Conservation (phyloP, 2,797 vertebrate genomes). For the Hybognathus amarus region DNA sequence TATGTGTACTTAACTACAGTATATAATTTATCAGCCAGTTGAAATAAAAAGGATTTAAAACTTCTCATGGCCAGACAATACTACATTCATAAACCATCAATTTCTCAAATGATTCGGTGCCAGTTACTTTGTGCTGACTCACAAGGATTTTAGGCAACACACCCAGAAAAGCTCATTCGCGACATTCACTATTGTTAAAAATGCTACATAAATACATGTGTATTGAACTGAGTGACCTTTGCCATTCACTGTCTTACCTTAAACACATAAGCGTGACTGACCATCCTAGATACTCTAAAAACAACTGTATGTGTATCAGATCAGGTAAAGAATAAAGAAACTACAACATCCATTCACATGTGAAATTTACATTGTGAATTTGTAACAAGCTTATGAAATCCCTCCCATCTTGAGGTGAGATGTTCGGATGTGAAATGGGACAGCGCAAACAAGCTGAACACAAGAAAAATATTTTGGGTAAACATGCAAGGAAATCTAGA, state of each 20-base stretch:
- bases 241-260: conserved; percentile 5
- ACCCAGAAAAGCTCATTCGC: neutral
- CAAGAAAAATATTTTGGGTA: conserved; percentile 3
- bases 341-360: neutral
- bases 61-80: conserved; percentile 6
- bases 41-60: neutral
- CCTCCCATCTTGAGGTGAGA: neutral
- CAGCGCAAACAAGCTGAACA: neutral
- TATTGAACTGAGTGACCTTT: neutral
- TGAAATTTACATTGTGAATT: neutral
- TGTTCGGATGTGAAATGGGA: neutral
- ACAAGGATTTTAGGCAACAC: conserved; percentile 11
- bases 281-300: neutral
- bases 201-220: neutral
- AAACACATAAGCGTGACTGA: conserved; percentile 15
- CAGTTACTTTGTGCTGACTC: conserved; percentile 7
- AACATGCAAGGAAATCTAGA: neutral
- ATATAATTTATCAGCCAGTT: neutral
- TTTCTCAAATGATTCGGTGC: neutral
- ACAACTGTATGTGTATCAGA: neutral
- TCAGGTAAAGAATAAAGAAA: conserved; percentile 15
- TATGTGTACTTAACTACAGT: neutral
- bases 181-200: conserved; percentile 15
- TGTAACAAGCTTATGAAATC: neutral
- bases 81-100: neutral